Evolutionary conservation across 2,113 vertebrate species (phyloP), one percentile per base, ranked within the genome.

Genomic region (Labeo catla): DNA sequence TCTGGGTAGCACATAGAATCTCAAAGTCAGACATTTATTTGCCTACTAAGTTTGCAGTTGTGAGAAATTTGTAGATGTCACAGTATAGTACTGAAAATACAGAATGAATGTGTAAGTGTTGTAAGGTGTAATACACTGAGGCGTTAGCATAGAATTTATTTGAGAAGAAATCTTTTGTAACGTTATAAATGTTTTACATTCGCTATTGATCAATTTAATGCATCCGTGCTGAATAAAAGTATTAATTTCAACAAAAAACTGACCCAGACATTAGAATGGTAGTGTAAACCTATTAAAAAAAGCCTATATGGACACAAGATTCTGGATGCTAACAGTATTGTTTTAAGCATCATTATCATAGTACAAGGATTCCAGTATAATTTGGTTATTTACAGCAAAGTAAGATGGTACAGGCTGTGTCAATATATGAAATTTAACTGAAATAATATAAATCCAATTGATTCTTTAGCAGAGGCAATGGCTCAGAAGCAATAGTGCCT

Each of bases 381-480:
- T 76, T 76, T 2, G 11, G 72, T 12, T 49, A 12, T 78, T 78
- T 59, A 78, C 50, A n/a, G 34, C 9, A n/a, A 15, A 54, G 15
- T 43, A 2, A 57, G 16, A 21, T 47, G 39, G 28, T 16, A 15
- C 49, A 43, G 63, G 61, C 82, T 76, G 84, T 57, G 23, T 85
- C 52, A 63, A 36, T 52, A 8, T 59, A 59, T 59, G 54, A 6
- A 59, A 8, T 61, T 59, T 8, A 23, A 84, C 43, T 54, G 2
- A 52, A 88, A 79, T 84, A 79, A 13, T 21, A 6, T 74, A 54
- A 74, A 86, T n/a, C 11, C 59, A 47, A 73, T 72, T 47, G 82
- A 61, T 87, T 80, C 28, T 34, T 89, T 86, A 81, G 45, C 11
- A 12, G 65, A 77, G 36, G 23, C 79, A 81, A 72, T 45, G 70